Base-by-base conservation (phyloP, 2,888 invertebrate genomes). In the Ormyrus thymus region DNA sequence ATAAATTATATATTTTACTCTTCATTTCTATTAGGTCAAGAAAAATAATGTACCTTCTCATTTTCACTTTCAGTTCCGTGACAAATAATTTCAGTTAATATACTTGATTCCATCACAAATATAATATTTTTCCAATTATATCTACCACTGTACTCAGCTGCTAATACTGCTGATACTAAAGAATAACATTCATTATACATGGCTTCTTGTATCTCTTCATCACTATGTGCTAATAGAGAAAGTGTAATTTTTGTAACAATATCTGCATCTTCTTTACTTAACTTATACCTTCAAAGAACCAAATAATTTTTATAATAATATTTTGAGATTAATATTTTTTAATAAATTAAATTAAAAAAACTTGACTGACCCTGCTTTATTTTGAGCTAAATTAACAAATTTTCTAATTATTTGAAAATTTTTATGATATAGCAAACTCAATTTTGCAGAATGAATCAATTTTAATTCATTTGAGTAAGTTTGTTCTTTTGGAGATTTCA, bases 51-150 rank as follows among this genome's bases (percentile, higher is more conserved):
- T 80, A 82, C 77, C 43, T 81, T 73, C 76, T 74, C n/a, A 81
- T 91, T 89, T 51, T 89, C 86, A 81, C 91, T 92, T 9, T 90
- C 91, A 10, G 93, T 84, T 62, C 94, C 95, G 86, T 93, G 93
- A 82, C 92, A 92, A 80, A 93, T 92, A 53, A 95, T 93, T 90
- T 95, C 94, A 1, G 91, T 92, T 70, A 95, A 85, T 69, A 94
- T 88, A 61, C 91, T 91, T 13, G 92, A 90, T 81, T 93, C 92
- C 58, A 95, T 85, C 86, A 94, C 91, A 86, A 94, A 92, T 58
- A 88, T 91, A 82, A 92, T 88, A 84, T 91, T 91, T 83, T 91
- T 91, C 84, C 93, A 93, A 69, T 86, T 85, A 86, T 91, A 85
- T 88, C 86, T 68, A 89, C 90, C 83, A 61, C 78, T 85, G 70